Base-by-base conservation (phyloP, 2,888 invertebrate genomes). In the Platycheirus albimanus region DNA sequence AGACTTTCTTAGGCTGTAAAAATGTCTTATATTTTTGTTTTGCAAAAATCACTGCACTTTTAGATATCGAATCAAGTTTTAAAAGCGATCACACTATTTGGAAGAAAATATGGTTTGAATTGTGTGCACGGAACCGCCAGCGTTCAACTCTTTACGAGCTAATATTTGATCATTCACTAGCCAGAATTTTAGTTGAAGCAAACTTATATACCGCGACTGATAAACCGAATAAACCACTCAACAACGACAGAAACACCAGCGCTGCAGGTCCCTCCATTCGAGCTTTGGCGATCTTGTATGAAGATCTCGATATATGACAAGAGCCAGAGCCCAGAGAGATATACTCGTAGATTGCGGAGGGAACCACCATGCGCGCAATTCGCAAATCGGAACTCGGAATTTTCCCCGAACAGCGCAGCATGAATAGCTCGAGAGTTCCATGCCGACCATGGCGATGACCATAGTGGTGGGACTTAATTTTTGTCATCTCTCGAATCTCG, bases 151-250 rank as follows among this genome's bases (percentile, higher is more conserved):
- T 85, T 85, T 80, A 80, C 86, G 79, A 86, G 85, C 84, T 81
- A 87, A 87, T 87, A 88, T 87, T 87, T 88, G 88, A 85, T 88
- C 87, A 87, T 87, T 88, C 86, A 90, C 89, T 90, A 90, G 88
- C 88, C 89, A 88, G 88, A 89, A 89, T 87, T 86, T 83, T 85
- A 86, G 86, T 84, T 78, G 77, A 80, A 88, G 85, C 85, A 83
- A 74, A 72, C 78, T 83, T 83, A 74, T 83, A 83, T 83, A 83
- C 78, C 71, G 36, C 36, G 20, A 77, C 49, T 69, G 83, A 78
- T 78, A 74, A 78, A 83, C 72, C 67, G 47, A 81, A 52, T 74
- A 56, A 67, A 72, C 76, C 67, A 71, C 61, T 81, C 63, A 58
- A 64, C 51, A 52, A 24, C 54, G 63, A 74, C 20, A 67, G 52